A percentile compares a stretch with the other conserved stretches of the same genome.
Conservation (phyloP, 2,888 invertebrate genomes). For the Rhagonycha lutea region DNA sequence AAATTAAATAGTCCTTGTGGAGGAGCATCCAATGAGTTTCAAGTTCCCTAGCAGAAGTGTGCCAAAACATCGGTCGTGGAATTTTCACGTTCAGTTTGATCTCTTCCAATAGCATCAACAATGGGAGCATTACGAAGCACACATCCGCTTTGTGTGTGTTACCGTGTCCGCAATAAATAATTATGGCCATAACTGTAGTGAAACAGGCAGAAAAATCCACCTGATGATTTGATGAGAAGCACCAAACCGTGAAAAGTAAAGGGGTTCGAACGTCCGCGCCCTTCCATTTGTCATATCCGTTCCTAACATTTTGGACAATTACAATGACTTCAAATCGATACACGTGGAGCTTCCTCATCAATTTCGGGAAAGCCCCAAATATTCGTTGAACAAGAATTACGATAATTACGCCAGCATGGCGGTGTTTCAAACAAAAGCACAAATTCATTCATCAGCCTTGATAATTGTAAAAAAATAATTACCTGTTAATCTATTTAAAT, state of each 20-base stretch:
- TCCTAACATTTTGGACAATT: background rate
- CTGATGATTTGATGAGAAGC: conserved; percentile 1
- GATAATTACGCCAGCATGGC: background rate
- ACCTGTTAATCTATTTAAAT: background rate
- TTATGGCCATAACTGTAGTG: conserved; percentile 20
- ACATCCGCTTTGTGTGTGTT: conserved; percentile 28
- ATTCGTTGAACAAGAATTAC: too few relatives aligned
- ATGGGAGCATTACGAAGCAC: conserved; percentile 23
- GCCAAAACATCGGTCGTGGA: background rate
- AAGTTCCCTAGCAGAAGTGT: background rate
- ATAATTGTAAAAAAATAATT: background rate
- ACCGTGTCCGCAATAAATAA: conserved; percentile 25
- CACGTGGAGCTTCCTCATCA: background rate
- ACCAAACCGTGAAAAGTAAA: background rate
- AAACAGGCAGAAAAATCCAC: conserved; percentile 10
- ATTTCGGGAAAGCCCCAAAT: background rate
- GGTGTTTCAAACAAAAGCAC: background rate
- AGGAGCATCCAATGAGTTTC: background rate
- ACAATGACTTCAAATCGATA: background rate
- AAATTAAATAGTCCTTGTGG: background rate
- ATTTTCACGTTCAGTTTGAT: background rate
- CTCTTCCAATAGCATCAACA: conserved; percentile 13
- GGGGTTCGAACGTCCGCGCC: conserved; percentile 6
- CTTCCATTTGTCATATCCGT: background rate
- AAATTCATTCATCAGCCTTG: background rate